Evolutionary conservation across 1,140 invertebrate species (phyloP).

Genomic region (Aphelenchoides besseyi): DNA sequence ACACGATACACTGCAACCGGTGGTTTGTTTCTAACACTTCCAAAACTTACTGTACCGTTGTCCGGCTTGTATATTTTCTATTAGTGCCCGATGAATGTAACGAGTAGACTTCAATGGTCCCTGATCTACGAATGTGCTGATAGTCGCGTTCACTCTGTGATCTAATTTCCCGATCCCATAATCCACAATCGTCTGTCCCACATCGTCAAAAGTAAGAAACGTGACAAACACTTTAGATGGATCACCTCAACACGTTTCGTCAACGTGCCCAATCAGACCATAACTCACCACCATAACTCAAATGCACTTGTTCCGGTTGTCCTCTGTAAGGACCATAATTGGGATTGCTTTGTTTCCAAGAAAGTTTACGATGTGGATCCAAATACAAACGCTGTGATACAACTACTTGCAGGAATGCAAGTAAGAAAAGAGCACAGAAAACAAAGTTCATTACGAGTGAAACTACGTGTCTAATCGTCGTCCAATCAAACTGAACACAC

Average conservation of each 20-base stretch:
- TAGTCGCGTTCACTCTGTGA: constrained; percentile 22
- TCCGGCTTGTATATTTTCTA: constrained; percentile 32
- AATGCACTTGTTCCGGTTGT: constrained; percentile 45
- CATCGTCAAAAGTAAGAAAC: constrained; percentile 51
- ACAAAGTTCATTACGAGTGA: not conserved
- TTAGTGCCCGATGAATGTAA: constrained; percentile 40
- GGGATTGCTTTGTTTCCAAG: not conserved
- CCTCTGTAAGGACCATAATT: constrained; percentile 37
- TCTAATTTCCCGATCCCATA: constrained; percentile 14
- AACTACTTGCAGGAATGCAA: not conserved
- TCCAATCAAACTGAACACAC: no score
- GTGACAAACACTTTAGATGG: constrained; percentile 33
- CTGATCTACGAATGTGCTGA: constrained; percentile 36
- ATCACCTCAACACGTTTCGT: constrained; percentile 25
- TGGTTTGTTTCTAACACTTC: constrained; percentile 8
- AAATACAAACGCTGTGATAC: not conserved
- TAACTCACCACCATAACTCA: constrained; percentile 42
- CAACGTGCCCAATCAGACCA: constrained; percentile 5
- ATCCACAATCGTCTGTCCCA: constrained; percentile 16
- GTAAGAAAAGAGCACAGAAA: not conserved
- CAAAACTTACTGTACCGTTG: constrained; percentile 34
- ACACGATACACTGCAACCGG: constrained; percentile 46
- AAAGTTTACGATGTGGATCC: not conserved
- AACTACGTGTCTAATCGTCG: no score
- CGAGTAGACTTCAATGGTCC: constrained; percentile 25